phyloP scores from a whole-genome alignment of 2,797 vertebrate genomes.

The Muscicapa striata region DNA sequence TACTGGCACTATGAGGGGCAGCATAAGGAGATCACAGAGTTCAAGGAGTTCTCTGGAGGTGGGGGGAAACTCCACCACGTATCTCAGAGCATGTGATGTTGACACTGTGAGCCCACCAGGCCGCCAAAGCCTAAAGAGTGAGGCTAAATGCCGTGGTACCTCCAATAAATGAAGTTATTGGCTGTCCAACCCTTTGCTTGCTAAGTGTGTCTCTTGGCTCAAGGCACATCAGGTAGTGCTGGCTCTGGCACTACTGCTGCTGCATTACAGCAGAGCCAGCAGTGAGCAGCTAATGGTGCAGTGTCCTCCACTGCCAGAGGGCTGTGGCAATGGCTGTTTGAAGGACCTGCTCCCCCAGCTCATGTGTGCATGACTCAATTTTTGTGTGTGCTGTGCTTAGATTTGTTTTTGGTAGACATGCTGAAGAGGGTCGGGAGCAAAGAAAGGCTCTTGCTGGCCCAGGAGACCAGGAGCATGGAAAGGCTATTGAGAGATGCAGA shows the following conservation, averaged over 20 bases:
- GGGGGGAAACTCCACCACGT: accelerated
- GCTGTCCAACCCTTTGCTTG: neutral
- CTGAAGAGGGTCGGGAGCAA: neutral
- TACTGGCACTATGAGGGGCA: neutral
- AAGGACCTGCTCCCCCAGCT: neutral
- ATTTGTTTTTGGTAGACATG: neutral
- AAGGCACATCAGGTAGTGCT: neutral
- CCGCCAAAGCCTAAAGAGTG: neutral
- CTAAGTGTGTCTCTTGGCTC: neutral
- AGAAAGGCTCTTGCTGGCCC: neutral
- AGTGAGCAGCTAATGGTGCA: neutral
- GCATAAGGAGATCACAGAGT: neutral
- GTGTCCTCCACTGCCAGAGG: neutral
- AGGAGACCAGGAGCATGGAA: neutral
- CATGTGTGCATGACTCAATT: neutral
- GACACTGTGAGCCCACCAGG: neutral
- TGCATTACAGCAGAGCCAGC: neutral
- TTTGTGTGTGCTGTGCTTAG: neutral
- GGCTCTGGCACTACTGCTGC: neutral
- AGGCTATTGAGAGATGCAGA: neutral
- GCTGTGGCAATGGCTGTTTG: accelerated
- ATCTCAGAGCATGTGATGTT: accelerated
- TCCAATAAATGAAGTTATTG: neutral
- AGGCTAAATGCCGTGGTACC: neutral
- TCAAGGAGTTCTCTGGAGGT: neutral